Percentiles rank a stretch among this genome's conserved stretches.
These are phyloP conservation scores for Parnassius mnemosyne DNA, from an alignment of 2,888 invertebrate genomes.

Conservation along the genomic window DNA sequence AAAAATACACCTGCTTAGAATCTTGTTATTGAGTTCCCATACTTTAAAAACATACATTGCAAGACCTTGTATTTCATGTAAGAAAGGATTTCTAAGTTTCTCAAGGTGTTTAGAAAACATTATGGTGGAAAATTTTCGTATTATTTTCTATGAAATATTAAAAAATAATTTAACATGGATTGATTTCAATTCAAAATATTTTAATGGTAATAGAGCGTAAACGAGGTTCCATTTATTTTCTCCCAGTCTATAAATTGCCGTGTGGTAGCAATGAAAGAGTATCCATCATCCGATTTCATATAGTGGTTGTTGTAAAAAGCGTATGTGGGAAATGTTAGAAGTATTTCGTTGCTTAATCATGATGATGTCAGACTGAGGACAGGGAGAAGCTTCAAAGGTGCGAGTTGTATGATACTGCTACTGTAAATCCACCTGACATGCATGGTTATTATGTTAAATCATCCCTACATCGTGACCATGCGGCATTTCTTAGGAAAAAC, in stretches of 20 bases:
- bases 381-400: no score
- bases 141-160: neutral
- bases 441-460: no score
- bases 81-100: slow-evolving; percentile 29
- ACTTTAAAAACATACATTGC: slow-evolving; percentile 54
- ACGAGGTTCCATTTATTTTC: slow-evolving; percentile 11
- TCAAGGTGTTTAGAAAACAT: slow-evolving; percentile 2
- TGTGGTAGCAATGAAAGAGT: no score
- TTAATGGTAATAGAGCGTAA: slow-evolving; percentile 1
- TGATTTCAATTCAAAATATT: neutral
- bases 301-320: no score
- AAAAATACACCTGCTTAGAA: slow-evolving; percentile 76
- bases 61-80: slow-evolving; percentile 43
- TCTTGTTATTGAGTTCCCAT: slow-evolving; percentile 69
- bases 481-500: no score
- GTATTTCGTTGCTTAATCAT: no score
- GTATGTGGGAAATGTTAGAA: no score
- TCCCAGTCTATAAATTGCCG: neutral
- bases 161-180: neutral
- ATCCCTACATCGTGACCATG: no score
- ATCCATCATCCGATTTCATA: no score
- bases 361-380: no score
- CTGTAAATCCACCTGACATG: no score
- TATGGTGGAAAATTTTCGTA: slow-evolving; percentile 1
- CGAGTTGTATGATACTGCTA: no score